Conservation (phyloP, 2,888 invertebrate genomes). For the Stramonita haemastoma region DNA sequence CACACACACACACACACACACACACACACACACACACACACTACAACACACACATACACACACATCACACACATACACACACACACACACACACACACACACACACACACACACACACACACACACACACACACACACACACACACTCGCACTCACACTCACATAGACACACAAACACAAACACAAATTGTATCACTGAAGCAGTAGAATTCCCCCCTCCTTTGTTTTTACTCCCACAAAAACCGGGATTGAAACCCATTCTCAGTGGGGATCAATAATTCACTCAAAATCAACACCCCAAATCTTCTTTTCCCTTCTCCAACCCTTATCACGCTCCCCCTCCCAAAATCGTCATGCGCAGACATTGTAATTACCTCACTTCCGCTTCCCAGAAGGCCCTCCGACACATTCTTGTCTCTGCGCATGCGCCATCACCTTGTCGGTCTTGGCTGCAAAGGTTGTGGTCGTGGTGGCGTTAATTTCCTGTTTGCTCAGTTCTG, state of each 20-base stretch:
- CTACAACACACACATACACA: too few species aligned
- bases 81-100: too few species aligned
- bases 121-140: too few species aligned
- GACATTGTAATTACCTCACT: constrained; percentile 15
- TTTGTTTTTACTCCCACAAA: neutral
- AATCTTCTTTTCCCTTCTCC: neutral
- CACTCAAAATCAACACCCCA: neutral
- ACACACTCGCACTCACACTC: too few species aligned
- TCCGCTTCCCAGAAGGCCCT: neutral
- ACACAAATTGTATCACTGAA: too few species aligned
- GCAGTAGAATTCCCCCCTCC: too few species aligned
- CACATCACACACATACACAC: too few species aligned
- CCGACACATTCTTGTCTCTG: neutral
- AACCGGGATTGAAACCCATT: neutral
- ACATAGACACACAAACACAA: too few species aligned
- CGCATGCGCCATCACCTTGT: neutral
- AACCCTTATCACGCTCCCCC: too few species aligned
- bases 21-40: too few species aligned
- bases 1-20: too few species aligned
- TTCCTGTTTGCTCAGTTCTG: constrained; percentile 3
- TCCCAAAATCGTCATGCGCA: neutral
- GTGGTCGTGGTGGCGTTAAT: neutral
- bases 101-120: too few species aligned
- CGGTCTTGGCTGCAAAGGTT: neutral
- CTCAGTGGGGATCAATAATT: neutral